Evolutionary conservation across 2,113 vertebrate species (phyloP).

Genomic region (Clarias gariepinus): DNA sequence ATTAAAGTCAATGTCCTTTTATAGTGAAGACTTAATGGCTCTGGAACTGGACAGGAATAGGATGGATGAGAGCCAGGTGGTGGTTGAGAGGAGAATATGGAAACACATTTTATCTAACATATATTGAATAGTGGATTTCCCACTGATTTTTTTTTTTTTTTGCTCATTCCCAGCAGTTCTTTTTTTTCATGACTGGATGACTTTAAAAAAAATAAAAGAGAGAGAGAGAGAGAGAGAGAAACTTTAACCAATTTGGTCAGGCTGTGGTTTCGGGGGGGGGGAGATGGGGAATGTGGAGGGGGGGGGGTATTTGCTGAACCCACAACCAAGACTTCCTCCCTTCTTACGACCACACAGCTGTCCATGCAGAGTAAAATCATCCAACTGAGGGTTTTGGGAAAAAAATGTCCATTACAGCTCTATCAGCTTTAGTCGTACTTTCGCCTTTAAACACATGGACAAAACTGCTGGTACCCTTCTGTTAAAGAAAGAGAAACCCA

Average conservation of each 20-base stretch:
- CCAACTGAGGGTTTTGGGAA: not conserved
- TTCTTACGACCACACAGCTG: not conserved
- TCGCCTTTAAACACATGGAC: not conserved
- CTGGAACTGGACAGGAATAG: not conserved
- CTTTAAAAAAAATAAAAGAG: too few species aligned
- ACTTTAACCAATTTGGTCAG: not conserved
- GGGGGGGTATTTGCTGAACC: not conserved
- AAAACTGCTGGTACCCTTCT: too few species aligned
- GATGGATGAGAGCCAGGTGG: not conserved
- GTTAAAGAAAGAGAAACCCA: too few species aligned
- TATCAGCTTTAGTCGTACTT: not conserved
- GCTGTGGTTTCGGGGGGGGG: not conserved
- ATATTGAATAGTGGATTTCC: not conserved
- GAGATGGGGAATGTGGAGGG: too few species aligned
- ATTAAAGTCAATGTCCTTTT: conserved; percentile 21
- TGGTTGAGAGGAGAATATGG: not conserved
- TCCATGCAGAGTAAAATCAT: not conserved
- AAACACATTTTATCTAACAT: not conserved
- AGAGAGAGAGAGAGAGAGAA: not conserved
- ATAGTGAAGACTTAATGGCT: not conserved
- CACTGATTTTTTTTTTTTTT: not conserved
- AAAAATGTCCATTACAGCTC: not conserved
- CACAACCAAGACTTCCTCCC: not conserved
- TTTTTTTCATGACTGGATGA: not conserved
- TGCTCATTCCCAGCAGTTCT: not conserved